Percentiles rank a stretch among this genome's conserved stretches.
phyloP scores from a whole-genome alignment of 53 echinoderm and acorn worm genomes.

The Patiria pectinifera region DNA sequence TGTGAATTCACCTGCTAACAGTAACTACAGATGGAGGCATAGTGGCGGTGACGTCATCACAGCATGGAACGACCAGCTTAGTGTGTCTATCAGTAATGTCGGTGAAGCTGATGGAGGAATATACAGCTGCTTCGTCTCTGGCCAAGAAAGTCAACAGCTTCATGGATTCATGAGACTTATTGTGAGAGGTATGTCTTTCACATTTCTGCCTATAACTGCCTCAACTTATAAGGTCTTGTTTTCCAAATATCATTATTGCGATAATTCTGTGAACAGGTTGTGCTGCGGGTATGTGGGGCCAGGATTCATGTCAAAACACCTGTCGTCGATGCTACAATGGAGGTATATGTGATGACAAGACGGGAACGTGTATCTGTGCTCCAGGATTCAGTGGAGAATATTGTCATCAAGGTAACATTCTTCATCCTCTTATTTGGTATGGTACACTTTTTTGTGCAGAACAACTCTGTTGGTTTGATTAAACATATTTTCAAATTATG shows the following conservation, averaged over 20 bases:
- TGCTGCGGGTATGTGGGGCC: slow-evolving; percentile 68
- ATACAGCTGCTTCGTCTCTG: slow-evolving; percentile 22
- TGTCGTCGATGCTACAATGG: neutral
- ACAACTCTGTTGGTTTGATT: no score
- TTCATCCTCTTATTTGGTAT: no score
- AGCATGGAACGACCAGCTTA: neutral
- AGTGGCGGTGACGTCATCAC: neutral
- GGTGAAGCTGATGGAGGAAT: slow-evolving; percentile 6
- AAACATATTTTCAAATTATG: no score
- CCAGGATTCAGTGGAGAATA: slow-evolving; percentile 76
- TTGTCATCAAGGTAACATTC: slow-evolving; percentile 64
- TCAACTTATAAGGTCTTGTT: no score
- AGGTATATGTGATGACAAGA: no score
- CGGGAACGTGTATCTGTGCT: slow-evolving; percentile 61
- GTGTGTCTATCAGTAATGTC: neutral
- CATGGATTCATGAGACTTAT: slow-evolving; percentile 15
- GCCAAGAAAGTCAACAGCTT: slow-evolving; percentile 28
- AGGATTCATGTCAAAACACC: slow-evolving; percentile 17
- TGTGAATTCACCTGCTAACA: neutral
- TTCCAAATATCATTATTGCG: no score
- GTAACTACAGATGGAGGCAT: slow-evolving; percentile 18
- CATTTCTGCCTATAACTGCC: no score
- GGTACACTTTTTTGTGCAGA: no score
- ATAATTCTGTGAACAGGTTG: no score
- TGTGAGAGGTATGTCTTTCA: slow-evolving; percentile 2